phyloP scores from a whole-genome alignment of 2,888 invertebrate species.

The Cancer borealis region DNA sequence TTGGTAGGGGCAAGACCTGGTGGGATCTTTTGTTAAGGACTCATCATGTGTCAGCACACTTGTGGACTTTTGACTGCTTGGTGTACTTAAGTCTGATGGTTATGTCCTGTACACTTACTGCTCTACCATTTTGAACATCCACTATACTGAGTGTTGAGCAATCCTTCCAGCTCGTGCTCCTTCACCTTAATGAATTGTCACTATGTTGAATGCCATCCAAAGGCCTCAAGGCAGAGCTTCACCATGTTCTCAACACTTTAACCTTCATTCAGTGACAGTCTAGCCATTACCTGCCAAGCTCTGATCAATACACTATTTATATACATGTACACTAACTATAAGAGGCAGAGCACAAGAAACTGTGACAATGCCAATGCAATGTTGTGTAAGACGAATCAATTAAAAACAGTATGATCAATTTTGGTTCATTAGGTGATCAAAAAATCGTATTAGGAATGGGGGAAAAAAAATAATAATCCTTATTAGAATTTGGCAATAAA shows the following conservation, averaged over 20 bases:
- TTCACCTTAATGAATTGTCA: not conserved
- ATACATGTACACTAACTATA: too few relatives aligned
- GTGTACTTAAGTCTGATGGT: not conserved
- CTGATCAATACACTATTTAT: not conserved
- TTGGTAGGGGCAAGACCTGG: slow-evolving; percentile 12
- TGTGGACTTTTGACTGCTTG: not conserved
- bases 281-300: not conserved
- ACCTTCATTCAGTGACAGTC: not conserved
- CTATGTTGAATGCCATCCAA: not conserved
- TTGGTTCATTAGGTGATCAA: too few relatives aligned
- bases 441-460: too few relatives aligned
- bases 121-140: not conserved
- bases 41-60: not conserved
- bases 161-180: not conserved
- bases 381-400: too few relatives aligned
- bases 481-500: too few relatives aligned
- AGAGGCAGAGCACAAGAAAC: too few relatives aligned
- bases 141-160: not conserved
- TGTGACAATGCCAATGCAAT: too few relatives aligned
- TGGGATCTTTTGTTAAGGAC: not conserved
- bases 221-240: not conserved
- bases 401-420: too few relatives aligned
- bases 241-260: not conserved
- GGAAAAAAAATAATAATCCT: too few relatives aligned
- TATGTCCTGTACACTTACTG: not conserved